A percentile compares a stretch with the other conserved stretches of the same genome.
Evolutionary conservation across 1,140 invertebrate genomes (phyloP).

Genomic region (Hylaeus anthracinus): DNA sequence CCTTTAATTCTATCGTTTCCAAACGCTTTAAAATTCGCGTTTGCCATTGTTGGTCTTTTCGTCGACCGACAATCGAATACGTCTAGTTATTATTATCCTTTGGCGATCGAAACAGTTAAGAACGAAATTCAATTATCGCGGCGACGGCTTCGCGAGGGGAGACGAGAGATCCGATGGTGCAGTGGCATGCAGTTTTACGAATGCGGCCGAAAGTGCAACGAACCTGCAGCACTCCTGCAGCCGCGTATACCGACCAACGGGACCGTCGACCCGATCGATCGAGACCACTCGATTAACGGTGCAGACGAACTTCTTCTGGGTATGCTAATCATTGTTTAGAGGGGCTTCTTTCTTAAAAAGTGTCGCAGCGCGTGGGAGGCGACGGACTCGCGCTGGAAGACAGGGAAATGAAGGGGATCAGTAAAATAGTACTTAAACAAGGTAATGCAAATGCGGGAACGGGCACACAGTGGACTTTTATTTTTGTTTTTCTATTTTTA

Average conservation of each 20-base stretch:
- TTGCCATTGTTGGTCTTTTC: not conserved
- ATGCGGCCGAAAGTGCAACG: slow-evolving; percentile 56
- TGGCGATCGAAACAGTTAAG: slow-evolving; percentile 27
- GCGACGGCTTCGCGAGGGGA: not conserved
- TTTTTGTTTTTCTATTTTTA: too few species aligned
- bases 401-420: not conserved
- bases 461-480: too few species aligned
- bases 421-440: not conserved
- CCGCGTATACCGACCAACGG: slow-evolving; percentile 44
- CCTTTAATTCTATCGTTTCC: too few species aligned
- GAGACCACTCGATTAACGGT: slow-evolving; percentile 53
- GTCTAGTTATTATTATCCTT: slow-evolving; percentile 1
- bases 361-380: not conserved
- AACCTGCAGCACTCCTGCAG: slow-evolving; percentile 54
- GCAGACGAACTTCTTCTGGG: slow-evolving; percentile 36
- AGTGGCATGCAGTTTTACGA: slow-evolving; percentile 52
- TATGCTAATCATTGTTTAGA: slow-evolving; percentile 47
- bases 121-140: slow-evolving; percentile 44
- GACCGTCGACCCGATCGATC: slow-evolving; percentile 54
- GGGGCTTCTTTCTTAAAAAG: not conserved
- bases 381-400: not conserved
- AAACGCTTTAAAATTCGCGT: too few species aligned
- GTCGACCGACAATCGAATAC: not conserved
- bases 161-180: slow-evolving; percentile 35
- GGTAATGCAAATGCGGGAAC: too few species aligned